Percentiles rank a stretch among this genome's conserved stretches.
These are phyloP conservation scores for Dyspetes luteomarginatus DNA, from an alignment of 2,888 invertebrate species.

Conservation along the genomic window DNA sequence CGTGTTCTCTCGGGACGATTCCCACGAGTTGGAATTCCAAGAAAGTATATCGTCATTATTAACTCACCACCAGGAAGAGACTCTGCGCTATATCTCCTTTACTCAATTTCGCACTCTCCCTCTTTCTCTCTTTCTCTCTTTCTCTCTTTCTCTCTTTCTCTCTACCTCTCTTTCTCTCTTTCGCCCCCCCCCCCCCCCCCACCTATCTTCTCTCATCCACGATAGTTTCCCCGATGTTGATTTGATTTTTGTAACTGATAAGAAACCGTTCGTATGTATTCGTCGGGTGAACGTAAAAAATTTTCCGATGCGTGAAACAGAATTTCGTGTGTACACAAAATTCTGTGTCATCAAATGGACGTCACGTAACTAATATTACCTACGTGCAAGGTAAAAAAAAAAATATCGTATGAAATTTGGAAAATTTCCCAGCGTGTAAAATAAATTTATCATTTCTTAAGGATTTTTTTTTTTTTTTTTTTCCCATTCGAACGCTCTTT, in stretches of 20 bases:
- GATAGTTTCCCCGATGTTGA: conserved; percentile 15
- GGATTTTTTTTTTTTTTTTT: too few relatives aligned
- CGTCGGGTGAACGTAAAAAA: background rate
- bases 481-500: too few relatives aligned
- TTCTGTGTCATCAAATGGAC: too few relatives aligned
- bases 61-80: conserved; percentile 45
- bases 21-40: conserved; percentile 55
- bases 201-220: background rate
- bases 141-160: background rate
- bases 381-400: too few relatives aligned
- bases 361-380: too few relatives aligned
- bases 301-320: background rate
- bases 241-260: conserved; percentile 39
- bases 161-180: background rate
- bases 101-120: background rate
- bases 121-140: background rate
- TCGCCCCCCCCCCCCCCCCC: background rate
- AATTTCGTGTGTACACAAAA: background rate
- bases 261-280: conserved; percentile 15
- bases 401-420: too few relatives aligned
- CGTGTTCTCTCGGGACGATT: conserved; percentile 58
- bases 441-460: too few relatives aligned
- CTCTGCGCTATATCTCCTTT: background rate
- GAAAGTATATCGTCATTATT: conserved; percentile 43
- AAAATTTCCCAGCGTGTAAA: too few relatives aligned